Percentiles rank a stretch among this genome's conserved stretches.
Conservation (phyloP, 1,140 invertebrate genomes). For the Lerema accius region DNA sequence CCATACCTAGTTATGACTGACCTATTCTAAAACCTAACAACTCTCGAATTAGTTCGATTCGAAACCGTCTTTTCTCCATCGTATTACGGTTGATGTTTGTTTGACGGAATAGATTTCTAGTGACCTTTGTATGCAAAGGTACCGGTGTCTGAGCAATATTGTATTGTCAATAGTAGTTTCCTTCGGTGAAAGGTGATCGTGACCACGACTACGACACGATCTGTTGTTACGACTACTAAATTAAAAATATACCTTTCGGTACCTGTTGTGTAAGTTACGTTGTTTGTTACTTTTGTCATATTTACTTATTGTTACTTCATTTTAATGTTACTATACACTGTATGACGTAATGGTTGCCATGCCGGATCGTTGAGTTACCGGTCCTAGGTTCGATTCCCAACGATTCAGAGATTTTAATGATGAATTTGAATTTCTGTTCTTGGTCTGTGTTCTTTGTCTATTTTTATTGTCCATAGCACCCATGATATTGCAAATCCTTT, state of each 20-base stretch:
- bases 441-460: no score
- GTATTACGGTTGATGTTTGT: constrained; percentile 17
- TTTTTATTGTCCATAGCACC: no score
- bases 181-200: constrained; percentile 56
- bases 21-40: constrained; percentile 5
- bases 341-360: no score
- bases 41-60: neutral
- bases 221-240: constrained; percentile 42
- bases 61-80: neutral
- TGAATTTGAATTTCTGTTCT: no score
- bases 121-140: constrained; percentile 24
- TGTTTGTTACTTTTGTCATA: neutral
- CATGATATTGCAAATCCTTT: no score
- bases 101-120: neutral
- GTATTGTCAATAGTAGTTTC: constrained; percentile 44
- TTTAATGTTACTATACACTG: constrained; percentile 19
- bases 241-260: constrained; percentile 21
- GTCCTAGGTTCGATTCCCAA: no score
- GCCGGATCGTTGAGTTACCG: no score
- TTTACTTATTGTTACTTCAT: no score
- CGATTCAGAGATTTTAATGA: no score
- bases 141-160: constrained; percentile 31
- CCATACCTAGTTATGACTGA: constrained; percentile 15
- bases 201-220: constrained; percentile 45
- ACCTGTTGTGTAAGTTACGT: constrained; percentile 24